Evolutionary conservation across 2,888 invertebrate genomes (phyloP).

Genomic region (Agonopterix alstromeriana): DNA sequence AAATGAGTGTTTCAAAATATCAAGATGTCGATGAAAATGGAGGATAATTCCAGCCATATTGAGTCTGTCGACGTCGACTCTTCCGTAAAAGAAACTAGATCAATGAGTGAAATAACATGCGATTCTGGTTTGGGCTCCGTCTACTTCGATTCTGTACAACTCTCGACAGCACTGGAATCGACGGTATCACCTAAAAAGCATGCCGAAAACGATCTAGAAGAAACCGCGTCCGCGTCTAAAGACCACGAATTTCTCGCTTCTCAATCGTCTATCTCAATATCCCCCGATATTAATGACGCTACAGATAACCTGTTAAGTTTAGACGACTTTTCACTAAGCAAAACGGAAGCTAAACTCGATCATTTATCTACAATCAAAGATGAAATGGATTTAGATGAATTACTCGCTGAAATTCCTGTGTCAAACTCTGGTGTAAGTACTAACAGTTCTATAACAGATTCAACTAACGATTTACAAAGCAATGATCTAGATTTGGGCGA

Average conservation of each 20-base stretch:
- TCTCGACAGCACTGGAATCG: background rate
- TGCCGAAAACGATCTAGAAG: constrained; percentile 9
- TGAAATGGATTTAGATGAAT: background rate
- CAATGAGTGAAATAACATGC: constrained; percentile 26
- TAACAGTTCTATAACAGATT: background rate
- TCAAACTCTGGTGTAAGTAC: background rate
- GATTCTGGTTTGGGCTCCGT: constrained; percentile 48
- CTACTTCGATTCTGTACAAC: constrained; percentile 16
- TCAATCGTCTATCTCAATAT: constrained; percentile 24
- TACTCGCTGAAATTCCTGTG: background rate
- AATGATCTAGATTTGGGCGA: background rate
- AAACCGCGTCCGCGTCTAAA: no score
- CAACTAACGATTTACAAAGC: constrained; percentile 1
- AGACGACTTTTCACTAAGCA: constrained; percentile 17
- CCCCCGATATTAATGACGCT: constrained; percentile 23
- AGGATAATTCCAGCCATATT: constrained; percentile 34
- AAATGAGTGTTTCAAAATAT: constrained; percentile 19
- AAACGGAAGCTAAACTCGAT: constrained; percentile 12
- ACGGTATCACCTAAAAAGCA: constrained; percentile 24
- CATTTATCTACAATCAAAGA: constrained; percentile 8
- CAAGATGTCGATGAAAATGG: constrained; percentile 43
- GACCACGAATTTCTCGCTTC: constrained; percentile 22
- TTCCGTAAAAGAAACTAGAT: constrained; percentile 39
- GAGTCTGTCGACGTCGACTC: constrained; percentile 46
- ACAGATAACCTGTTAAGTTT: constrained; percentile 17